phyloP scores from a whole-genome alignment of 2,113 vertebrate genomes.

The Xenotilapia longispinis region DNA sequence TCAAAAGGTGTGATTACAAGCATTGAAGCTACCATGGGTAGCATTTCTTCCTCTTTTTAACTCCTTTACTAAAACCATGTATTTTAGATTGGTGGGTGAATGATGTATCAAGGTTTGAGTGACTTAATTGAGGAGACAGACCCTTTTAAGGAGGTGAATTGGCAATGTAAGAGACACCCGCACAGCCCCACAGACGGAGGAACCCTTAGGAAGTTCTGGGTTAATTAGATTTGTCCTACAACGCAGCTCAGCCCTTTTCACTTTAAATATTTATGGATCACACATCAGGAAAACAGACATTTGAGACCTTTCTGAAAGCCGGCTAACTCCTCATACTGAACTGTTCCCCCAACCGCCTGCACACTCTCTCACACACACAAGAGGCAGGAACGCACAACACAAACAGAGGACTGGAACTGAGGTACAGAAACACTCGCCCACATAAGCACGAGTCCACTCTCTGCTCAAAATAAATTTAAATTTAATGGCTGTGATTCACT shows the following conservation, averaged over 20 bases:
- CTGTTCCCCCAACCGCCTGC: neutral
- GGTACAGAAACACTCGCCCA: slow-evolving; percentile 11
- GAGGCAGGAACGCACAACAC: neutral
- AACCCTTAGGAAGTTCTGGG: slow-evolving; percentile 63
- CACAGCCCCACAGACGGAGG: slow-evolving; percentile 21
- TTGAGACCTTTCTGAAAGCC: slow-evolving; percentile 60
- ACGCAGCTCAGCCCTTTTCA: slow-evolving; percentile 61
- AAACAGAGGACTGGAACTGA: neutral
- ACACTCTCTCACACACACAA: neutral
- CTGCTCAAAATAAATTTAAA: neutral
- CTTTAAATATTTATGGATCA: slow-evolving; percentile 74
- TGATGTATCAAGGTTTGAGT: slow-evolving; percentile 16
- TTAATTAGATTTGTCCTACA: slow-evolving; percentile 74
- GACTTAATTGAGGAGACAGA: slow-evolving; percentile 38
- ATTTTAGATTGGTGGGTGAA: slow-evolving; percentile 9
- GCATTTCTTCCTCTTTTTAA: neutral
- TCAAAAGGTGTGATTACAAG: neutral
- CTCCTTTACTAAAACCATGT: neutral
- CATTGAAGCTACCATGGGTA: neutral
- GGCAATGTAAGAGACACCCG: slow-evolving; percentile 41
- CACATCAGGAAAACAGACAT: slow-evolving; percentile 71
- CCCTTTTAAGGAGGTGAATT: slow-evolving; percentile 46
- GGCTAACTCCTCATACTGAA: slow-evolving; percentile 36
- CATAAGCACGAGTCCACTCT: neutral
- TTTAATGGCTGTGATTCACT: slow-evolving; percentile 16